Conservation (phyloP, 2,888 invertebrate genomes). For the Sarcophaga variegata region DNA sequence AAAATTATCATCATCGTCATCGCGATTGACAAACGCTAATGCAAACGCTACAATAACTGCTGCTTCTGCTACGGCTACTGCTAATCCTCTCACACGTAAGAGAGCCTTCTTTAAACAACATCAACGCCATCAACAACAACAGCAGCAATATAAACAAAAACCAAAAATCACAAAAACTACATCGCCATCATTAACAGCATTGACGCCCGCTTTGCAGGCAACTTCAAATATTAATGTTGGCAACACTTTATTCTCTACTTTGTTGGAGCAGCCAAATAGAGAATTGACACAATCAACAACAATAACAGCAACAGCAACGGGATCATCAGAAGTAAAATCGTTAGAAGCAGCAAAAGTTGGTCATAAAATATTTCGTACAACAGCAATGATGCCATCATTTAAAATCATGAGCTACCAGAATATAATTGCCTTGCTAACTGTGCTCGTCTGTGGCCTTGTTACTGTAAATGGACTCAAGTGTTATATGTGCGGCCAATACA, state of each 20-base stretch:
- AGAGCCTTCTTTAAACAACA: background rate
- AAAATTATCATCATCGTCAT: slow-evolving; percentile 5
- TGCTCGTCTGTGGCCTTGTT: slow-evolving; percentile 76
- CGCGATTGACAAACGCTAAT: background rate
- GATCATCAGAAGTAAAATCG: slow-evolving; percentile 12
- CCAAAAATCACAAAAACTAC: slow-evolving; percentile 4
- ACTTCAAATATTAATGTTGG: slow-evolving; percentile 43
- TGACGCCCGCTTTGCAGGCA: slow-evolving; percentile 38
- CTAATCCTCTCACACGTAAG: slow-evolving; percentile 28
- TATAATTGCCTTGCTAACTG: slow-evolving; percentile 73
- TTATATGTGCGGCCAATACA: slow-evolving; percentile 92
- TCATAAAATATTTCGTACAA: slow-evolving; percentile 38
- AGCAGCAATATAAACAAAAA: background rate
- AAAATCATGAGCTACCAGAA: slow-evolving; percentile 72
- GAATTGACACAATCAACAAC: slow-evolving; percentile 42
- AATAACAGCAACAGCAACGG: slow-evolving; percentile 39
- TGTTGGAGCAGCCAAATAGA: slow-evolving; percentile 30
- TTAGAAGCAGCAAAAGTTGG: no score
- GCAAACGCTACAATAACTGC: slow-evolving; percentile 29
- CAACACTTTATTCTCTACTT: slow-evolving; percentile 30
- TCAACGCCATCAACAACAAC: slow-evolving; percentile 14
- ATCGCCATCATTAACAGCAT: slow-evolving; percentile 16
- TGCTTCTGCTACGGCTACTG: background rate
- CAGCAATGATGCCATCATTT: slow-evolving; percentile 49
- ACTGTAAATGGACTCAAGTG: slow-evolving; percentile 83